Evolutionary conservation across 2,113 vertebrate species (phyloP).

Genomic region (Onychorhynchus coronatus): DNA sequence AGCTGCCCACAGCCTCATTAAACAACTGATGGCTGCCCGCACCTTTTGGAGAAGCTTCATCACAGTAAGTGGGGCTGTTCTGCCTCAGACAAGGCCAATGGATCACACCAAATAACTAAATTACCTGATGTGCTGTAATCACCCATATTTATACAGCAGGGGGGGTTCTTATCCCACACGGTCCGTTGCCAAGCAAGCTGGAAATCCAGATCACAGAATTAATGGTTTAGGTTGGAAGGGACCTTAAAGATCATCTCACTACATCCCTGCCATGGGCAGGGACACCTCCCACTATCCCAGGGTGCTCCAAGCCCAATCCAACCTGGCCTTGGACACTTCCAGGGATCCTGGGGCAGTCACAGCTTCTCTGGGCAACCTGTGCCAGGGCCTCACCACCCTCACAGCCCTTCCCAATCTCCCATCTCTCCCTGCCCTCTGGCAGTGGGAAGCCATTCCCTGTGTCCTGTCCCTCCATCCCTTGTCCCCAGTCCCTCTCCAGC

Average conservation of each 20-base stretch:
- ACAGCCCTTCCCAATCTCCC: neutral
- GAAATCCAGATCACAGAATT: neutral
- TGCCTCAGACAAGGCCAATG: neutral
- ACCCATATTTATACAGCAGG: neutral
- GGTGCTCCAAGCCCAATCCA: rapidly evolving
- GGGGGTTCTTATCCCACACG: neutral
- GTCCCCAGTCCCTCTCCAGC: neutral
- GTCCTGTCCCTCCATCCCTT: neutral
- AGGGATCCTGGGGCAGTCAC: neutral
- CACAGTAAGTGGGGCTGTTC: neutral
- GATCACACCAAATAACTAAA: neutral
- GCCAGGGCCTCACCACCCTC: rapidly evolving
- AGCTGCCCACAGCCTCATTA: neutral
- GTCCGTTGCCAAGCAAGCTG: neutral
- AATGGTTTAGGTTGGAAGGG: neutral
- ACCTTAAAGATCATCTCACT: rapidly evolving
- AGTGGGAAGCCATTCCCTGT: neutral
- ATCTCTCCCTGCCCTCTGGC: rapidly evolving
- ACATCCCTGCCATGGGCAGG: rapidly evolving
- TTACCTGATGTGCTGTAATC: neutral
- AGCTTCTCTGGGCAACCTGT: rapidly evolving
- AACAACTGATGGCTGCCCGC: neutral
- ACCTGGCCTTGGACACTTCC: rapidly evolving
- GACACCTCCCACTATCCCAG: rapidly evolving
- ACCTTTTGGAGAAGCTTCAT: neutral